Evolutionary conservation across 2,888 invertebrate species (phyloP).

Genomic region (Platypus cylindrus): DNA sequence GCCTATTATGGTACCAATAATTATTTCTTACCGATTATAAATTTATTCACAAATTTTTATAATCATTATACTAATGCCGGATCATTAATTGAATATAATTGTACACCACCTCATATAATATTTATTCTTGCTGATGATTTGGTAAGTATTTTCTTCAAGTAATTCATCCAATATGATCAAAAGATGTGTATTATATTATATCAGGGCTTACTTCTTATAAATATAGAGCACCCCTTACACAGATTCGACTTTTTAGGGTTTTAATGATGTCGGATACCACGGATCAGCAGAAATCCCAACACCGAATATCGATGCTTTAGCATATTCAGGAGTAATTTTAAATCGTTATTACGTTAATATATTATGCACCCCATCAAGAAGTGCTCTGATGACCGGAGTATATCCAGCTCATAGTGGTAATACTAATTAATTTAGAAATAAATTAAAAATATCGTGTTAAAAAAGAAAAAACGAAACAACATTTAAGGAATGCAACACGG

Average conservation of each 20-base stretch:
- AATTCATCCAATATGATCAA: too few relatives aligned
- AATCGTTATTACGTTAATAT: conserved; percentile 84
- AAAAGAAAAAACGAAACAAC: too few relatives aligned
- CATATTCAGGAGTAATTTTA: conserved; percentile 69
- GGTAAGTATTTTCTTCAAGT: conserved; percentile 51
- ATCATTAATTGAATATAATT: too few relatives aligned
- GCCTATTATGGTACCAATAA: too few relatives aligned
- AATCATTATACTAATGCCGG: too few relatives aligned
- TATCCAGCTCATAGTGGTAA: conserved; percentile 83
- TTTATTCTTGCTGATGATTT: conserved; percentile 80
- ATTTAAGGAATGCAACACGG: conserved; percentile 15
- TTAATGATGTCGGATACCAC: conserved; percentile 87
- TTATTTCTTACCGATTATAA: too few relatives aligned
- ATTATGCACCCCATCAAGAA: conserved; percentile 80
- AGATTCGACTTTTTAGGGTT: conserved; percentile 68
- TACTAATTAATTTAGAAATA: background rate
- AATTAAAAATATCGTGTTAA: too few relatives aligned
- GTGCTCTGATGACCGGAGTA: conserved; percentile 83
- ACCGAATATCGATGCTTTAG: conserved; percentile 82
- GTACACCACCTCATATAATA: conserved; percentile 53
- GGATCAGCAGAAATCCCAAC: conserved; percentile 82
- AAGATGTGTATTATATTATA: too few relatives aligned
- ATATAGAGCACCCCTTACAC: too few relatives aligned
- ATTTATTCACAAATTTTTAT: conserved; percentile 1
- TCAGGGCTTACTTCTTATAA: too few relatives aligned